Base-by-base conservation (phyloP, 2,888 invertebrate genomes). In the Caenorhabditis sp. region DNA sequence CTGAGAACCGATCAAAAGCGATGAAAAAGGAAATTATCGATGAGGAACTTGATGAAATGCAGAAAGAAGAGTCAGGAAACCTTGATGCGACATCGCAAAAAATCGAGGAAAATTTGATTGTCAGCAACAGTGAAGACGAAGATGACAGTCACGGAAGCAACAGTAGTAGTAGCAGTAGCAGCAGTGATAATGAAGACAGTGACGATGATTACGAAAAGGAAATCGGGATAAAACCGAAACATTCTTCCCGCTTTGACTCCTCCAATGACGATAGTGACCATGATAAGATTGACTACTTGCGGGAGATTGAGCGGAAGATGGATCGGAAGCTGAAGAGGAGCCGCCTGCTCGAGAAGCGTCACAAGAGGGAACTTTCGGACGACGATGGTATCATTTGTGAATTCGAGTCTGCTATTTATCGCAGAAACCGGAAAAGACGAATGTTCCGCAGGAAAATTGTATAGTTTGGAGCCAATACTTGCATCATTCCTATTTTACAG, bases 371-470 rank as follows among this genome's bases (percentile, higher is more conserved):
- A 32, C n/a, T n/a, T n/a, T 37, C 62, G 5, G 58, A 72, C 22
- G 44, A 26, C 22, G 65, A 60, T 5, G 74, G 65, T 1, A 13
- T 76, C 0, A 44, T 51, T 4, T 76, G 76, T 44, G 60, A 58
- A 1, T 76, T 51, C 35, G 76, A 76, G 28, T 61, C 76, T 4
- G 5, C 35, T 1, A n/a, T 15, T 20, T n/a, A 65, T 15, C 20
- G 44, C 4, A 67, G 68, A 32, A 28, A 53, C 5, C 26, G 76
- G 11, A 76, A 32, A 35, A 76, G 67, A n/a, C 51, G 76, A 32
- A 50, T 76, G 20, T 76, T 67, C n/a, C 40, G 67, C 13, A 20
- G 76, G 37, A 67, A n/a, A 61, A 67, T 61, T 65, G 74, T 67
- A 51, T 18, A 15, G 44, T 18, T 35, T n/a, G 22, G 53, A 15